Conservation (phyloP, 2,888 invertebrate species). For the Pyrgus malvae region DNA sequence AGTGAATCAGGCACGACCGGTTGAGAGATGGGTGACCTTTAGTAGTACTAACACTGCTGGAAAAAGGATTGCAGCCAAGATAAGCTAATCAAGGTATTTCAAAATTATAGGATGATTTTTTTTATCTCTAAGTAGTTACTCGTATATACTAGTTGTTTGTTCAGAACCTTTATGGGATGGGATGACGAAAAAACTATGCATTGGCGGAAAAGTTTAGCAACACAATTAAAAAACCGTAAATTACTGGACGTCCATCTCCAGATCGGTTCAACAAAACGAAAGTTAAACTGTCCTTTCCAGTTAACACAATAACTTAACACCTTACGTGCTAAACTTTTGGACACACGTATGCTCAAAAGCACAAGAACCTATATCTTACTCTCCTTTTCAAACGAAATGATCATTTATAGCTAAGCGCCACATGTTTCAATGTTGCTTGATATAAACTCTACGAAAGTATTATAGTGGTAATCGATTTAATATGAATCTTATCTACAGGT, state of each 20-base stretch:
- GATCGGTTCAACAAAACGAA: conserved; percentile 5
- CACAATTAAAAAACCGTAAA: neutral
- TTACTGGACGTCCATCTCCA: neutral
- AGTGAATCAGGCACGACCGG: too few species aligned
- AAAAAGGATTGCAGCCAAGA: too few species aligned
- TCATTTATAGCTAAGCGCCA: neutral
- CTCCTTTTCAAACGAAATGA: neutral
- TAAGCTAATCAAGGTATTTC: too few species aligned
- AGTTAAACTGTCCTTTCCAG: neutral
- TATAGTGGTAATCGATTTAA: neutral
- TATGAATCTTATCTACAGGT: neutral
- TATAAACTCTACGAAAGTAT: neutral
- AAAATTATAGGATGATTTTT: too few species aligned
- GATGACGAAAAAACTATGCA: too few species aligned
- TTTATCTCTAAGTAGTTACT: too few species aligned
- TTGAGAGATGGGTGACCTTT: too few species aligned
- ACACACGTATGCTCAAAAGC: neutral
- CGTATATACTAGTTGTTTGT: too few species aligned
- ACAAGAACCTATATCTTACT: neutral
- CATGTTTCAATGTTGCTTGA: neutral
- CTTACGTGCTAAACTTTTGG: conserved; percentile 15
- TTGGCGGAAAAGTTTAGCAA: too few species aligned
- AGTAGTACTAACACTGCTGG: too few species aligned
- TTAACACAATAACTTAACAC: conserved; percentile 31
- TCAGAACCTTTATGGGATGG: too few species aligned